Evolutionary conservation across 2,113 vertebrate species (phyloP).

Genomic region (Sorex araneus): DNA sequence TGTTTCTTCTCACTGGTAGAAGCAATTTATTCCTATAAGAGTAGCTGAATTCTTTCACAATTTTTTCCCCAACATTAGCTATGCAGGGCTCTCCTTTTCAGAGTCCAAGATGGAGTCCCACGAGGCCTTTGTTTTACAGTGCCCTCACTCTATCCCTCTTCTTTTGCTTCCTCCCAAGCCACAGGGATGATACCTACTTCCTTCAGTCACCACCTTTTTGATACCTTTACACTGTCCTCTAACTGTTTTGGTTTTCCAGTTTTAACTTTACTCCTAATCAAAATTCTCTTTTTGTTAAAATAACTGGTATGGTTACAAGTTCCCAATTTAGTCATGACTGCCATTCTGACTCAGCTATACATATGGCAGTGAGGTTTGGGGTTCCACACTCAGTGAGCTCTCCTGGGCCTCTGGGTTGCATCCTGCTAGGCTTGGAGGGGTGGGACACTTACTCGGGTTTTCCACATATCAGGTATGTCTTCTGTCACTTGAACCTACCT

Average conservation of each 20-base stretch:
- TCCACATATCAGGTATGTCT: too few species aligned
- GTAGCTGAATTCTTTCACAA: background rate
- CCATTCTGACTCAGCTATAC: background rate
- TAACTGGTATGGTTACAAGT: background rate
- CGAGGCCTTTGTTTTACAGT: background rate
- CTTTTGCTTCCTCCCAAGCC: background rate
- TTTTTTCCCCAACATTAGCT: background rate
- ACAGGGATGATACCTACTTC: too few species aligned
- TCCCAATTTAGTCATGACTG: background rate
- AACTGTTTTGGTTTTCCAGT: background rate
- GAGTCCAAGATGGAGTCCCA: background rate
- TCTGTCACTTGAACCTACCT: too few species aligned
- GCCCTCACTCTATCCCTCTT: background rate
- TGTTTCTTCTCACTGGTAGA: background rate
- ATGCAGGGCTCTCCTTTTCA: background rate
- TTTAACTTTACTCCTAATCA: background rate
- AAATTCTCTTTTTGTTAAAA: conserved; percentile 1
- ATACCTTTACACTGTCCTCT: background rate
- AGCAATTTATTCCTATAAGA: background rate
- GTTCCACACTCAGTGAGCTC: too few species aligned
- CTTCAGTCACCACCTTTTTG: background rate
- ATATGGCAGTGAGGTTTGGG: background rate
- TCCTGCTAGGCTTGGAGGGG: too few species aligned
- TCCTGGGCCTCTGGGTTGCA: too few species aligned
- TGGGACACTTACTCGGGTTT: too few species aligned